Percentiles rank a stretch among this genome's conserved stretches.
These are phyloP conservation scores for Phainopepla nitens DNA, from an alignment of 2,113 vertebrate species.

Conservation along the genomic window DNA sequence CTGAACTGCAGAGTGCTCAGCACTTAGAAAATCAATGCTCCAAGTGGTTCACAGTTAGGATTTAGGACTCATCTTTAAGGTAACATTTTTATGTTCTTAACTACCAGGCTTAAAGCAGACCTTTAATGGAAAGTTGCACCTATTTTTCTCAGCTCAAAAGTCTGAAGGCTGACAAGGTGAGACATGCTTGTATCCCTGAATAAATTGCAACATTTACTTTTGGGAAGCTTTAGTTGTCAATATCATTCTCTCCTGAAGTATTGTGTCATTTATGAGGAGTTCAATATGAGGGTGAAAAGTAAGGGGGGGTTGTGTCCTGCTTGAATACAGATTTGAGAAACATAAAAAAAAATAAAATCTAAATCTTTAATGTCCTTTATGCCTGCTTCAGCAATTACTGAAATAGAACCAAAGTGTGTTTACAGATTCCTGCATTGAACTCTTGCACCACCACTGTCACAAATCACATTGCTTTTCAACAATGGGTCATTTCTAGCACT, in stretches of 20 bases:
- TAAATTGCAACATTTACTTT: neutral
- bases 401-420: neutral
- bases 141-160: neutral
- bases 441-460: neutral
- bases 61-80: neutral
- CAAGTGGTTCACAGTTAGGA: neutral
- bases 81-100: neutral
- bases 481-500: neutral
- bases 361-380: neutral
- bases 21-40: neutral
- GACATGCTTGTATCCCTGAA: neutral
- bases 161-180: slow-evolving; percentile 12
- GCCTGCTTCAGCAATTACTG: neutral
- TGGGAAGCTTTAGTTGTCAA: neutral
- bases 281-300: neutral
- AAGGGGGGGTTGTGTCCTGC: neutral
- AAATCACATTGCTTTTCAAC: neutral
- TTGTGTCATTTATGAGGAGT: neutral
- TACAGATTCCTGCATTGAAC: neutral
- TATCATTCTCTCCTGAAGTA: neutral
- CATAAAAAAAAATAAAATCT: rapidly evolving
- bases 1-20: neutral
- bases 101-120: neutral
- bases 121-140: slow-evolving; percentile 5
- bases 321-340: neutral